phyloP scores from a whole-genome alignment of 2,797 vertebrate species.

The Acridotheres tristis region DNA sequence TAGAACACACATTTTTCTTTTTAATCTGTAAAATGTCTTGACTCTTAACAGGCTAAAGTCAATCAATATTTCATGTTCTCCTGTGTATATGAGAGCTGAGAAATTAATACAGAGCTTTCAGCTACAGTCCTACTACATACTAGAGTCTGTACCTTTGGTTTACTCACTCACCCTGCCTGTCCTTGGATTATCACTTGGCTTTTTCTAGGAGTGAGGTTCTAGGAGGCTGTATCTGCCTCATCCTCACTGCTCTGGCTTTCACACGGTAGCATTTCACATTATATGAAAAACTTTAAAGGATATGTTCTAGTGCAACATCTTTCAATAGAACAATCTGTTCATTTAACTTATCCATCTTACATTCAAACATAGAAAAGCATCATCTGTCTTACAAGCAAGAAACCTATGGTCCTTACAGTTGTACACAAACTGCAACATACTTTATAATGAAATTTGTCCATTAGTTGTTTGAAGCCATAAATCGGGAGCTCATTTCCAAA shows the following conservation, averaged over 20 bases:
- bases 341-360: not conserved
- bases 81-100: not conserved
- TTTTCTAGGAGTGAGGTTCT: not conserved
- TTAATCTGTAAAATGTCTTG: not conserved
- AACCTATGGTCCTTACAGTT: not conserved
- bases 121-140: not conserved
- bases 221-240: not conserved
- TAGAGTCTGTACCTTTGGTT: not conserved
- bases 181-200: not conserved
- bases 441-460: not conserved
- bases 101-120: not conserved
- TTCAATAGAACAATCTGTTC: not conserved
- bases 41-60: not conserved
- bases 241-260: not conserved
- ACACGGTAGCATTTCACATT: not conserved
- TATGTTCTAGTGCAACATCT: not conserved
- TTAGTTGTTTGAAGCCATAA: not conserved
- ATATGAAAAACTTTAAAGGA: not conserved
- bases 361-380: not conserved
- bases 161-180: not conserved
- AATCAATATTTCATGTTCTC: not conserved
- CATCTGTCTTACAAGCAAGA: not conserved
- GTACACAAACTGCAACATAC: not conserved
- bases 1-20: not conserved
- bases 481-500: not conserved